A percentile compares a stretch with the other conserved stretches of the same genome.
phyloP scores from a whole-genome alignment of 2,888 invertebrate genomes.

The Operophtera brumata region DNA sequence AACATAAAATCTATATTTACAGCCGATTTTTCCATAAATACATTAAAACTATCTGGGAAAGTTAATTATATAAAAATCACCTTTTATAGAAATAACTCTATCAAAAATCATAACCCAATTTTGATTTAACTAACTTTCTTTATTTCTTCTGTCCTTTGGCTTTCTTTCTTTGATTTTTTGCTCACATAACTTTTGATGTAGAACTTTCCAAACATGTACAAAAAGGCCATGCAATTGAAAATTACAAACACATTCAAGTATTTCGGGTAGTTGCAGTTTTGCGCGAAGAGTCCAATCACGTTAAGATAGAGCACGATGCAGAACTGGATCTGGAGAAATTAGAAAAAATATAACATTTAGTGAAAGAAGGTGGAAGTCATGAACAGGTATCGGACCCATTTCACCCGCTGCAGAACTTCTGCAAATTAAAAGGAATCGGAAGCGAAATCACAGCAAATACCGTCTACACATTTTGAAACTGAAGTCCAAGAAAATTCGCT shows the following conservation, averaged over 20 bases:
- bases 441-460: too few species aligned
- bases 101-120: not conserved
- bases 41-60: not conserved
- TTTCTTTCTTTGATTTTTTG: constrained; percentile 12
- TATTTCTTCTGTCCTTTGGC: not conserved
- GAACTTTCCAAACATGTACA: constrained; percentile 87
- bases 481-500: too few species aligned
- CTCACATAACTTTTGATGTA: constrained; percentile 82
- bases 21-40: not conserved
- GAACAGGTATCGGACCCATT: too few species aligned
- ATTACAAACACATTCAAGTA: constrained; percentile 79
- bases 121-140: not conserved
- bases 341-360: not conserved
- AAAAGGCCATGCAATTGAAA: constrained; percentile 82
- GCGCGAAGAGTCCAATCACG: constrained; percentile 74
- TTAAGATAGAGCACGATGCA: constrained; percentile 83
- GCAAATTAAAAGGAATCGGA: too few species aligned
- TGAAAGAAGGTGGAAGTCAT: too few species aligned
- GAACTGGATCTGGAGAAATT: constrained; percentile 83
- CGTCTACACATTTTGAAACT: too few species aligned
- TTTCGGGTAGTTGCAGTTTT: constrained; percentile 83
- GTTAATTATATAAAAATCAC: too few species aligned
- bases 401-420: too few species aligned
- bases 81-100: too few species aligned
- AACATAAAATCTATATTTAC: not conserved